These are phyloP conservation scores for Stenodera caucasica DNA, from an alignment of 2,888 invertebrate genomes.

Conservation along the genomic window DNA sequence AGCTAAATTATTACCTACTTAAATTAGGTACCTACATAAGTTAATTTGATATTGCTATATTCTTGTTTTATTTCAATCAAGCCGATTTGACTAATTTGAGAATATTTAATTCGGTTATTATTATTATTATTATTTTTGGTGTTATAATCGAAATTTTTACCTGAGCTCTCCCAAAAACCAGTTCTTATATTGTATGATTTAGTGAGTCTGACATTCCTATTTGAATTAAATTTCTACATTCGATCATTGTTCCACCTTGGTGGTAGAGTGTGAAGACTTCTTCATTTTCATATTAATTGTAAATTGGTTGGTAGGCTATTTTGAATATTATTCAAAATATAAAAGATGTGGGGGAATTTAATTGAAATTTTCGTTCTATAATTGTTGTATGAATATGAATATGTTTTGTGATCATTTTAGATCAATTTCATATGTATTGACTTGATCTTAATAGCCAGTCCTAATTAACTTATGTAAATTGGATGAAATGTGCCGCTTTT, in stretches of 20 bases:
- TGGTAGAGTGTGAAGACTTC: neutral
- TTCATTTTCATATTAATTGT: conserved; percentile 8
- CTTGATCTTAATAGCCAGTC: neutral
- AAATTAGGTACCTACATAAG: neutral
- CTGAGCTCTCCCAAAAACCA: neutral
- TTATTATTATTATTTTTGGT: neutral
- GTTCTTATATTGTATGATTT: neutral
- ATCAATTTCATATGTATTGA: conserved; percentile 1
- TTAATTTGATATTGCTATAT: neutral
- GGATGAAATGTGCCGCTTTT: conserved; percentile 9
- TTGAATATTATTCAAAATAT: neutral
- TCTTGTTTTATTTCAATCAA: neutral
- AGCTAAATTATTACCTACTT: too few relatives aligned
- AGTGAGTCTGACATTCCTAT: conserved; percentile 2
- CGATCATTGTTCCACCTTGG: conserved; percentile 7
- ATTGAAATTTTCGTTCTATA: neutral
- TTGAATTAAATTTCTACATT: conserved; percentile 6
- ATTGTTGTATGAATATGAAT: neutral
- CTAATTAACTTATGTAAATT: conserved; percentile 9
- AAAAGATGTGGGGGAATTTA: neutral
- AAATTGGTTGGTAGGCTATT: neutral
- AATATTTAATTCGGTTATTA: neutral
- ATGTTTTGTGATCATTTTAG: neutral
- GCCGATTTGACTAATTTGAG: neutral
- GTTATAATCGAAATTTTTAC: conserved; percentile 7